These are phyloP conservation scores for Lerema accius DNA, from an alignment of 1,140 invertebrate species.

Conservation along the genomic window DNA sequence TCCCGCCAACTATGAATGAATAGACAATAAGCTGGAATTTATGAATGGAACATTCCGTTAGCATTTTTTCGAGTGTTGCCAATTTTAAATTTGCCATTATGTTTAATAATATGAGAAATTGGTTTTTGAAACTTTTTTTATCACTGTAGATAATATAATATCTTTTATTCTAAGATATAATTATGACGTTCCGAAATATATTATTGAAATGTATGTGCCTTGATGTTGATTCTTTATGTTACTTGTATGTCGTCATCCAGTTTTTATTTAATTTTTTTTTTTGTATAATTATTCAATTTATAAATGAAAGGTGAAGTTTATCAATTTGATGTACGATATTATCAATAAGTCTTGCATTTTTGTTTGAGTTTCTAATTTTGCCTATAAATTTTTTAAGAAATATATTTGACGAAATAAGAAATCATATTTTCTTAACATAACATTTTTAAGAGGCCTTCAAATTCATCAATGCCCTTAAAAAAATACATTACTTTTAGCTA, in stretches of 20 bases:
- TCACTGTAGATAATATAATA: conserved; percentile 12
- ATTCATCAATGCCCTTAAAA: no score
- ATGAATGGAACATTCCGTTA: conserved; percentile 1
- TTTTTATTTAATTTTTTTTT: background rate
- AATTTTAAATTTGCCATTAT: conserved; percentile 24
- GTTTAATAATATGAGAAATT: background rate
- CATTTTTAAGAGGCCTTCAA: no score
- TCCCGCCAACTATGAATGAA: no score
- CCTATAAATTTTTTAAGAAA: no score
- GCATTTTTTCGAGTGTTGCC: conserved; percentile 10
- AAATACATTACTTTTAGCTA: no score
- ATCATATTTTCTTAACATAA: no score
- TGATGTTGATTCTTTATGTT: background rate
- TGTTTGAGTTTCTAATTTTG: background rate
- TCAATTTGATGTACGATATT: background rate
- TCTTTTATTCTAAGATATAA: background rate
- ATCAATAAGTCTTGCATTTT: background rate
- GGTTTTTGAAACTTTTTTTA: conserved; percentile 1
- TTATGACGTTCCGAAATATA: background rate
- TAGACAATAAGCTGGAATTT: background rate
- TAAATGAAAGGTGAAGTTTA: background rate
- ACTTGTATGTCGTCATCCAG: background rate
- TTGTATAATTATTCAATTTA: background rate
- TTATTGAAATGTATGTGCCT: background rate
- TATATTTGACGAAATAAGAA: no score